These are phyloP conservation scores for Zingel zingel DNA, from an alignment of 2,113 vertebrate species.

Conservation along the genomic window DNA sequence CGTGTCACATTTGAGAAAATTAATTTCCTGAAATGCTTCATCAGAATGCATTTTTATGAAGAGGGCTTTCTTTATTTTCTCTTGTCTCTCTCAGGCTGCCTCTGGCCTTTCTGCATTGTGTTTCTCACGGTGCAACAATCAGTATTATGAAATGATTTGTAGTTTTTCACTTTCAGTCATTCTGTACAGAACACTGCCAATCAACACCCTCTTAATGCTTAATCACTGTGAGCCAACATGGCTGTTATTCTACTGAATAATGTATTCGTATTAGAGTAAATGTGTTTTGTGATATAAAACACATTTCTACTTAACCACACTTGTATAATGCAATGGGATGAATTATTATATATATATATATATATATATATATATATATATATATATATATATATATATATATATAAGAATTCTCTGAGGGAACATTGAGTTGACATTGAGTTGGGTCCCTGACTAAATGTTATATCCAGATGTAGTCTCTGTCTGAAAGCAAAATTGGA, in stretches of 20 bases:
- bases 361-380: neutral
- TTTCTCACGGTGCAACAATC: slow-evolving; percentile 49
- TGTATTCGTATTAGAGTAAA: slow-evolving; percentile 7
- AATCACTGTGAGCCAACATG: slow-evolving; percentile 23
- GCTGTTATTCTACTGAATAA: slow-evolving; percentile 6
- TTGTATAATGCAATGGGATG: neutral
- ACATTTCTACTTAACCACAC: slow-evolving; percentile 1
- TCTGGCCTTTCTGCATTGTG: slow-evolving; percentile 46
- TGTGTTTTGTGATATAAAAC: slow-evolving; percentile 11
- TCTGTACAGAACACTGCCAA: slow-evolving; percentile 45
- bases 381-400: neutral
- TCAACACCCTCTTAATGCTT: slow-evolving; percentile 43
- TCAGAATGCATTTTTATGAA: slow-evolving; percentile 46
- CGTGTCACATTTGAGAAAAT: slow-evolving; percentile 61
- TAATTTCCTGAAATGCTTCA: slow-evolving; percentile 62
- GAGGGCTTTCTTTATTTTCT: slow-evolving; percentile 12
- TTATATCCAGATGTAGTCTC: slow-evolving; percentile 18
- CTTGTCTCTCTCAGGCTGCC: slow-evolving; percentile 19
- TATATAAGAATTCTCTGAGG: too few species aligned
- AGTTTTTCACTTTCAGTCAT: slow-evolving; percentile 24
- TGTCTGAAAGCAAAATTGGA: slow-evolving; percentile 21
- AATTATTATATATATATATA: neutral
- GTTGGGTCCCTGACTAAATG: slow-evolving; percentile 19
- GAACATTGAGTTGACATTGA: too few species aligned
- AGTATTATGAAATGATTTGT: slow-evolving; percentile 55